Evolutionary conservation across 1,140 invertebrate genomes (phyloP), one percentile per base, ranked within the genome.

Genomic region (Paraescarpia echinospica): DNA sequence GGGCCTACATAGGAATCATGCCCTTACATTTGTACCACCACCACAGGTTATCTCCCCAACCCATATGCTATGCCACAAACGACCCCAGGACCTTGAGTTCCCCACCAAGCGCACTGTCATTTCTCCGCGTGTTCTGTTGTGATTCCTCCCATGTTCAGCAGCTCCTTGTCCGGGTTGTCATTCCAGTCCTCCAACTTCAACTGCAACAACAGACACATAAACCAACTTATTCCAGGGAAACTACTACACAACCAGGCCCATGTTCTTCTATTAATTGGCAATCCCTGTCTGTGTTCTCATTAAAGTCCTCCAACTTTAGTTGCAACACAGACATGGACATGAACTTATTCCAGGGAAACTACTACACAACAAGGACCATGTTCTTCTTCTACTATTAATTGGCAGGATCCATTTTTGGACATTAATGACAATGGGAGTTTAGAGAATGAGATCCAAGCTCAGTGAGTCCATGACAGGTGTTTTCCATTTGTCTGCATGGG

Each of bases 121-220:
- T 34, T 35, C 41, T 91, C 35, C 34, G 91, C 91, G 48, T 91
- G 91, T 48, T 91, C 91, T 91, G 91, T 91, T 5, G 34, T 34
- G 22, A 91, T 59, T 27, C 91, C 91, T 91, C 91, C 91, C 91
- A 91, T 91, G 33, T 91, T 48, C 41, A 91, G 31, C 35, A 91
- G 41, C 41, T 91, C 34, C 48, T 33, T 91, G 41, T 91, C 91
- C 27, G 91, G 91, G 41, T 91, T 91, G 48, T 91, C 41, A 14
- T 27, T 22, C 91, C 91, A 91, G 34, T 91, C 91, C 9, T 91
- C 91, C 22, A 91, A 48, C 48, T 91, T 91, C 48, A 91, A 48
- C 91, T 91, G 91, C 34, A 91, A 91, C 48, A 91, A 34, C 89
- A 4, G n/a, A 89, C 18, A 90, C 14, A 34, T 5, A 90, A 34